Evolutionary conservation across 2,113 vertebrate genomes (phyloP).

Genomic region (Centrocercus urophasianus): DNA sequence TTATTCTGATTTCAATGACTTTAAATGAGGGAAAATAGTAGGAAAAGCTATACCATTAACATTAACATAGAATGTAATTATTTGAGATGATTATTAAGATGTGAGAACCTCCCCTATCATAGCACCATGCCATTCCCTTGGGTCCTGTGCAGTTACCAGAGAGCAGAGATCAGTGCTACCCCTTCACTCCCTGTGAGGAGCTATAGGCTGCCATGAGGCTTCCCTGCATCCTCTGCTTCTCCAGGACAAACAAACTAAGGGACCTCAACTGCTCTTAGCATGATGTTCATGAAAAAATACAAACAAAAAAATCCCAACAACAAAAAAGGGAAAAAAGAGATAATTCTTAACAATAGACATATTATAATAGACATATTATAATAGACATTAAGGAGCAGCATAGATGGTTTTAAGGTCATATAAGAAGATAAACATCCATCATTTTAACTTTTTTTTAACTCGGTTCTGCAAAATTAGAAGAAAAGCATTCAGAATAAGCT

Average conservation of each 20-base stretch:
- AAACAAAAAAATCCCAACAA: neutral
- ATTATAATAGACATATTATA: too few species aligned
- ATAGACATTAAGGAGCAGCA: neutral
- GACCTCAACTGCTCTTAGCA: neutral
- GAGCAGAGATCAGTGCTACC: neutral
- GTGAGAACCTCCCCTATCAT: neutral
- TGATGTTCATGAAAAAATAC: neutral
- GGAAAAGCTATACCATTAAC: neutral
- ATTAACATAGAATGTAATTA: neutral
- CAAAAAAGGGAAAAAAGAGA: neutral
- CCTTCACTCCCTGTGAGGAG: neutral
- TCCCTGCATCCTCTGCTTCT: neutral
- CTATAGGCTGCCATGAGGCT: neutral
- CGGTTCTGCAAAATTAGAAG: neutral
- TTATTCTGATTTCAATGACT: neutral
- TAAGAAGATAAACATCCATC: neutral
- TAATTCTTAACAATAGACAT: neutral
- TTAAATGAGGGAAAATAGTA: neutral
- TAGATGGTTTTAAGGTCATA: neutral
- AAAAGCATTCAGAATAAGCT: constrained; percentile 30
- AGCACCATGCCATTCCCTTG: neutral
- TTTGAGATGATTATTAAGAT: neutral
- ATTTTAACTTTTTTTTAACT: constrained; percentile 20
- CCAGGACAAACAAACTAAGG: neutral
- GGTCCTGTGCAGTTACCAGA: neutral